Percentiles rank a stretch among this genome's conserved stretches.
Conservation (phyloP, 2,888 invertebrate genomes). For the Xestia sexstrigata region DNA sequence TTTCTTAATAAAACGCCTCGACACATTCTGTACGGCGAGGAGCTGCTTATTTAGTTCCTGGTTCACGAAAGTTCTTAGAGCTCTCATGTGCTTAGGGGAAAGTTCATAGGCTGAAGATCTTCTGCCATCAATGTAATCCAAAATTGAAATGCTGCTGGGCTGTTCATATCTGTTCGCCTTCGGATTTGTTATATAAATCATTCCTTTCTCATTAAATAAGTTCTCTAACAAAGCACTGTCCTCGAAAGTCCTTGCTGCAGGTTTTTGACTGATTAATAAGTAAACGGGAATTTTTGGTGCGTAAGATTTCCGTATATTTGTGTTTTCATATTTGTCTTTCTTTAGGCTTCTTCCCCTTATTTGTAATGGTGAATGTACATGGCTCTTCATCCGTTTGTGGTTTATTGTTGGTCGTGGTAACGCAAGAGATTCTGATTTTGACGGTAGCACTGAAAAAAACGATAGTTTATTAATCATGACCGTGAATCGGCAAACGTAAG, state of each 20-base stretch:
- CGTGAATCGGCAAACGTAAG: too few species aligned
- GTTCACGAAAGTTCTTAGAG: neutral
- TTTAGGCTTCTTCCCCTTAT: neutral
- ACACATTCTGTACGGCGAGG: neutral
- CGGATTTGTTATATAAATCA: conserved; percentile 27
- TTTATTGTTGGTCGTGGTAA: neutral
- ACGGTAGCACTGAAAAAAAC: conserved; percentile 16
- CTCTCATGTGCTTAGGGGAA: neutral
- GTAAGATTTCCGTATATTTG: neutral
- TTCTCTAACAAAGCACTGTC: neutral
- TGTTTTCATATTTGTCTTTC: conserved; percentile 1
- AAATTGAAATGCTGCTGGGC: neutral
- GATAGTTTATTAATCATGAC: too few species aligned
- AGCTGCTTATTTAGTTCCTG: conserved; percentile 10
- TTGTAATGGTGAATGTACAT: neutral
- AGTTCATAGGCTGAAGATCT: rapidly evolving
- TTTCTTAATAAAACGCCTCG: neutral
- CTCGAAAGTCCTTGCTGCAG: neutral
- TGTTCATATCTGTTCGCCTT: neutral
- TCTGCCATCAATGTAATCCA: neutral
- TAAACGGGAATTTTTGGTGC: conserved; percentile 2
- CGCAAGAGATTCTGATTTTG: neutral
- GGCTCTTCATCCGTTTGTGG: neutral
- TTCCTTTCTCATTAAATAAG: conserved; percentile 20
- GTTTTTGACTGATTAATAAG: neutral